A percentile compares a stretch with the other conserved stretches of the same genome.
Evolutionary conservation across 2,797 vertebrate species (phyloP).

Genomic region (Gouania willdenowi): DNA sequence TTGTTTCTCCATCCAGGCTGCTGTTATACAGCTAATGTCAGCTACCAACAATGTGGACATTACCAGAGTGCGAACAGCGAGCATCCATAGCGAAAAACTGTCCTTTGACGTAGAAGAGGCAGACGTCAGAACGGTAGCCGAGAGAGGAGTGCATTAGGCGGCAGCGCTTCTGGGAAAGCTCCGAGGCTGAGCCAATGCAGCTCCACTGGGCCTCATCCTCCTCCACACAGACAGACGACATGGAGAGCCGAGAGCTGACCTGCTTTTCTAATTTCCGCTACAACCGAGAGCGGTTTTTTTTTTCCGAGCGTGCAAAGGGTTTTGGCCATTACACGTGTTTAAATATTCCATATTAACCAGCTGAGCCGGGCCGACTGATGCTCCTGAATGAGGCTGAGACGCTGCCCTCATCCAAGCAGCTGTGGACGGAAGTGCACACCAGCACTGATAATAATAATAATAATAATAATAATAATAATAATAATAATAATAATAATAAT

Average conservation of each 20-base stretch:
- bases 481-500: no score
- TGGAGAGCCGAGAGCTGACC: slow-evolving; percentile 13
- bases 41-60: no score
- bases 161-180: slow-evolving; percentile 68
- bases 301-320: slow-evolving; percentile 12
- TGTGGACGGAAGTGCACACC: not conserved
- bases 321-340: slow-evolving; percentile 1
- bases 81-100: slow-evolving; percentile 78
- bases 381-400: no score
- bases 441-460: no score
- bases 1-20: no score
- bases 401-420: slow-evolving; percentile 3
- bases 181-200: slow-evolving; percentile 59
- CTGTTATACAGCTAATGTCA: no score
- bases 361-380: not conserved
- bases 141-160: slow-evolving; percentile 64
- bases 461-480: no score
- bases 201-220: slow-evolving; percentile 60
- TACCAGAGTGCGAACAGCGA: slow-evolving; percentile 75
- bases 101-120: slow-evolving; percentile 68
- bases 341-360: slow-evolving; percentile 22
- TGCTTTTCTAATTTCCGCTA: slow-evolving; percentile 14
- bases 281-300: not conserved
- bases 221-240: slow-evolving; percentile 59
- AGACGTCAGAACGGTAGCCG: slow-evolving; percentile 64